phyloP scores from a whole-genome alignment of 2,888 invertebrate genomes.

The Notocelia uddmanniana region DNA sequence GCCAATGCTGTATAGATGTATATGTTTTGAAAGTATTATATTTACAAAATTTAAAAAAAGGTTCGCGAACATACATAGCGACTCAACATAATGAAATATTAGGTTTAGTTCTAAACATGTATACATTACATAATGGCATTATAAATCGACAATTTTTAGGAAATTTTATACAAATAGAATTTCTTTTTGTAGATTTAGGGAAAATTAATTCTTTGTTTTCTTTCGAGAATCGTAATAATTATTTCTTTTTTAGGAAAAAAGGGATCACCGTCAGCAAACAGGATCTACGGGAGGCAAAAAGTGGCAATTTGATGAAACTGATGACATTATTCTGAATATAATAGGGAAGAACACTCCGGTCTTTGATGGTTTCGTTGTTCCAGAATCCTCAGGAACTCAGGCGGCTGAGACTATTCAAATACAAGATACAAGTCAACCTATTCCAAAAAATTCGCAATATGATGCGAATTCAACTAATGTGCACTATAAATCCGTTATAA shows the following conservation, averaged over 20 bases:
- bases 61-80: too few relatives aligned
- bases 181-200: too few relatives aligned
- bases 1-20: too few relatives aligned
- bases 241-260: constrained; percentile 19
- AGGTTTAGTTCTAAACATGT: too few relatives aligned
- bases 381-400: constrained; percentile 18
- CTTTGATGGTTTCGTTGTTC: constrained; percentile 4
- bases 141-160: too few relatives aligned
- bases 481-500: background rate
- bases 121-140: too few relatives aligned
- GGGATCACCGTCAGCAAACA: constrained; percentile 12
- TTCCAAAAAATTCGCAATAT: background rate
- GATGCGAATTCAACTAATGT: constrained; percentile 7
- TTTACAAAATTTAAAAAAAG: too few relatives aligned
- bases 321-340: constrained; percentile 7
- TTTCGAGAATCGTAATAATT: background rate
- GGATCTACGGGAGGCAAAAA: constrained; percentile 23
- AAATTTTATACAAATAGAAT: too few relatives aligned
- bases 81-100: too few relatives aligned
- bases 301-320: constrained; percentile 7
- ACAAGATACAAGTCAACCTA: constrained; percentile 6
- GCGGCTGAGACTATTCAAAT: constrained; percentile 1
- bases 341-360: constrained; percentile 19
- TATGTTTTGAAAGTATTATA: too few relatives aligned
- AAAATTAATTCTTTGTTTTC: too few relatives aligned